A percentile compares a stretch with the other conserved stretches of the same genome.
Evolutionary conservation across 1,140 invertebrate species (phyloP).

Genomic region (Pomacea maculata): DNA sequence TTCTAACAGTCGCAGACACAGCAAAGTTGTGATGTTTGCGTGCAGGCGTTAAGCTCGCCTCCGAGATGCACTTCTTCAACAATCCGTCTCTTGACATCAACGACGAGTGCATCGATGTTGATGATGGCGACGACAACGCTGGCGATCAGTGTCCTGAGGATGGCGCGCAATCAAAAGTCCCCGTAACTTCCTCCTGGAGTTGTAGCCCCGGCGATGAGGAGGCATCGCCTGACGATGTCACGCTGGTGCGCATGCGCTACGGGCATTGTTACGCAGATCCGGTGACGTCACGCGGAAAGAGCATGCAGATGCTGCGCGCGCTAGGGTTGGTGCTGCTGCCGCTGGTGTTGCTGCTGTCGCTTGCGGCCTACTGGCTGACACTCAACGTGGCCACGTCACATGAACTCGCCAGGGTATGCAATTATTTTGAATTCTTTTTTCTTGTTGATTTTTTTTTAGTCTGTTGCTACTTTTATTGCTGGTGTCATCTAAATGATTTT

Average conservation of each 20-base stretch:
- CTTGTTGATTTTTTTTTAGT: no score
- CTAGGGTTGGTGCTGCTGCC: slow-evolving; percentile 17
- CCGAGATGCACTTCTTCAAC: slow-evolving; percentile 7
- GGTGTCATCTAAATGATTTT: not conserved
- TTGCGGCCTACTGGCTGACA: slow-evolving; percentile 11
- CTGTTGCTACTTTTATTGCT: not conserved
- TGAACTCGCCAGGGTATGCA: no score
- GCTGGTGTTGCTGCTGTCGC: not conserved
- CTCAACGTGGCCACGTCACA: not conserved
- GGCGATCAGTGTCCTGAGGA: not conserved
- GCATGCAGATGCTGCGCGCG: slow-evolving; percentile 15
- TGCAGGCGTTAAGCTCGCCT: slow-evolving; percentile 13
- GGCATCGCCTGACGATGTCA: not conserved
- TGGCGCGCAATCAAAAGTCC: not conserved
- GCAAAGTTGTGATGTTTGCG: slow-evolving; percentile 7
- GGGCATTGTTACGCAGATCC: slow-evolving; percentile 26
- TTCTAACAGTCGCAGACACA: not conserved
- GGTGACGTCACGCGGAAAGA: slow-evolving; percentile 25
- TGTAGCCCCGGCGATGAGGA: no score
- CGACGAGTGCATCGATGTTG: slow-evolving; percentile 6
- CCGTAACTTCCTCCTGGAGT: no score
- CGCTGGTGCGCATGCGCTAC: not conserved
- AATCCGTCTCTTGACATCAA: not conserved
- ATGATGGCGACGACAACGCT: slow-evolving; percentile 5
- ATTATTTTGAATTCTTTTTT: no score